Evolutionary conservation across 2,888 invertebrate genomes (phyloP), one percentile per base, ranked within the genome.

Genomic region (Microchrysa polita): DNA sequence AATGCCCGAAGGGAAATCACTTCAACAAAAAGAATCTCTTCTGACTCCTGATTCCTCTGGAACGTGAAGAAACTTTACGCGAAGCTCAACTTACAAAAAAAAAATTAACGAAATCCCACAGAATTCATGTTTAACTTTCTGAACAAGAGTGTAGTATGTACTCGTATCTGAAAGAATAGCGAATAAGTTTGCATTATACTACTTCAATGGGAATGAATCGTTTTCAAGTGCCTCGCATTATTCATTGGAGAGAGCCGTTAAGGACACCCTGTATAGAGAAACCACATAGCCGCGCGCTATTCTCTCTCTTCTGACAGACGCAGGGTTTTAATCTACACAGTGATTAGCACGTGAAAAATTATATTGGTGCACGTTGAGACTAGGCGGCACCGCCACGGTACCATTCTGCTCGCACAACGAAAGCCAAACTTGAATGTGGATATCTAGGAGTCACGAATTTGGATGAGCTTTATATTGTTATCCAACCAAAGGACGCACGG

Each of bases 111-210:
- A 67, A 75, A 73, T 75, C 73, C n/a, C 73, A 34, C 27, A 18
- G 75, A 60, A 75, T 75, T 73, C 57, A 57, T 75, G 75, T 75
- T 75, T 75, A 75, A 75, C 73, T 75, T 75, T 42, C 67, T 55
- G 67, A 73, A 73, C 61, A 67, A 67, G 27, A n/a, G n/a, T n/a
- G n/a, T n/a, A n/a, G n/a, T n/a, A n/a, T n/a, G n/a, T n/a, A n/a
- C n/a, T n/a, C n/a, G 18, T 67, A 48, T 67, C 67, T 53, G 67
- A 67, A 67, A 67, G 67, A 67, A 67, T 67, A 55, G 67, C 53
- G 67, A 67, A 67, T 67, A 53, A 53, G 42, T 53, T 67, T 27
- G 53, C 67, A 67, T 67, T 67, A 53, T 67, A 67, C 53, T 67
- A 53, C 67, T 67, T 52, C 34, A 67, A 67, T 67, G n/a, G 40